A percentile compares a stretch with the other conserved stretches of the same genome.
Conservation (phyloP, 2,888 invertebrate genomes). For the Phaedon cochleariae region DNA sequence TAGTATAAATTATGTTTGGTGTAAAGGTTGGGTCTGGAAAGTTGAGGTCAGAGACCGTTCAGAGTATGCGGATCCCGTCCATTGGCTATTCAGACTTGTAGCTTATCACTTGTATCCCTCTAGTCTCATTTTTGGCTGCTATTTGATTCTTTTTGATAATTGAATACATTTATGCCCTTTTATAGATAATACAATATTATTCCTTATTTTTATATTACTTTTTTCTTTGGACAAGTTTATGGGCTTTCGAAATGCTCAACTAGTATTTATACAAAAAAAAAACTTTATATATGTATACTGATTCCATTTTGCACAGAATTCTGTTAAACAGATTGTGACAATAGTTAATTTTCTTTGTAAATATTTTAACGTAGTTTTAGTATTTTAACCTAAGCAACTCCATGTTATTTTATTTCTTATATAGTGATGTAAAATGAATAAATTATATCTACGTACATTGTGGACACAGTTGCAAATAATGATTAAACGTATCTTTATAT, state of each 20-base stretch:
- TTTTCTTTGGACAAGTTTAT: constrained; percentile 19
- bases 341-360: constrained; percentile 55
- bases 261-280: constrained; percentile 35
- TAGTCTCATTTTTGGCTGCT: constrained; percentile 54
- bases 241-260: constrained; percentile 42
- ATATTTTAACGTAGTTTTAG: constrained; percentile 51
- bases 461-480: constrained; percentile 56
- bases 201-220: constrained; percentile 3
- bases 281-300: constrained; percentile 9
- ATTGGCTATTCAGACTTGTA: constrained; percentile 1
- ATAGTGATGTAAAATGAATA: constrained; percentile 47
- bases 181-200: constrained; percentile 11
- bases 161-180: constrained; percentile 17
- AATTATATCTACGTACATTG: constrained; percentile 48
- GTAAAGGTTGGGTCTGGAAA: neutral
- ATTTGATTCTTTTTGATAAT: constrained; percentile 30
- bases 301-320: constrained; percentile 49
- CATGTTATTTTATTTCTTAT: constrained; percentile 50
- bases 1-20: neutral
- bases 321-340: constrained; percentile 53
- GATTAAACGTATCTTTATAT: constrained; percentile 57
- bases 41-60: too few relatives aligned
- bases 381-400: constrained; percentile 49
- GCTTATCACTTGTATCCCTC: constrained; percentile 46
- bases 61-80: too few relatives aligned